A percentile compares a stretch with the other conserved stretches of the same genome.
These are phyloP conservation scores for Ectropis grisescens DNA, from an alignment of 1,140 invertebrate genomes.

Conservation along the genomic window DNA sequence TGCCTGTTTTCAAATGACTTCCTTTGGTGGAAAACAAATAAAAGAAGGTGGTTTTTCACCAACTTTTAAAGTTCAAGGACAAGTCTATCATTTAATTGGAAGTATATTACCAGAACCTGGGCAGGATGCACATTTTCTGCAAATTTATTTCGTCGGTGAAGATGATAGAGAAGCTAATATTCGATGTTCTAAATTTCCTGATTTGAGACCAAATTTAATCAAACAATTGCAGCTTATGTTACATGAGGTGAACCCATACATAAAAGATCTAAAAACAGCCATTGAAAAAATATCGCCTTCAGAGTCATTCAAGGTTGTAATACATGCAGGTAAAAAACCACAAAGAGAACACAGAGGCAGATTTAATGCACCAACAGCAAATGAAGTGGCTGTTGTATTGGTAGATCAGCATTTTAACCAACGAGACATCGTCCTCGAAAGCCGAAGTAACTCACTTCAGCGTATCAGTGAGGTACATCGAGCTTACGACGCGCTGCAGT, in stretches of 20 bases:
- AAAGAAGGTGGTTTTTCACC: constrained; percentile 10
- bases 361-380: constrained; percentile 24
- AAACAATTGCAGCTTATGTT: constrained; percentile 20
- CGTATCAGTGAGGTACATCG: background rate
- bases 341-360: constrained; percentile 19
- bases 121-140: constrained; percentile 7
- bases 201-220: constrained; percentile 12
- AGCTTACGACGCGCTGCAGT: constrained; percentile 6
- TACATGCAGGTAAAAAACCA: constrained; percentile 15
- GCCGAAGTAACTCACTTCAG: background rate
- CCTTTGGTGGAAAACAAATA: constrained; percentile 18
- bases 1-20: constrained; percentile 20
- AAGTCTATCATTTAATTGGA: constrained; percentile 8
- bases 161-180: no score
- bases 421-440: background rate
- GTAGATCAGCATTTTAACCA: background rate
- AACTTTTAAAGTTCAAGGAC: no score
- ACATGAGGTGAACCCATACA: constrained; percentile 16
- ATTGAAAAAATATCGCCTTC: constrained; percentile 17
- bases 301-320: constrained; percentile 7
- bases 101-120: constrained; percentile 5
- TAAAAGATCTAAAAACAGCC: constrained; percentile 24
- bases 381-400: constrained; percentile 18
- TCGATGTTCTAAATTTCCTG: no score
- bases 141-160: constrained; percentile 12